phyloP scores from a whole-genome alignment of 2,888 invertebrate genomes.

The Microdon myrmicae region DNA sequence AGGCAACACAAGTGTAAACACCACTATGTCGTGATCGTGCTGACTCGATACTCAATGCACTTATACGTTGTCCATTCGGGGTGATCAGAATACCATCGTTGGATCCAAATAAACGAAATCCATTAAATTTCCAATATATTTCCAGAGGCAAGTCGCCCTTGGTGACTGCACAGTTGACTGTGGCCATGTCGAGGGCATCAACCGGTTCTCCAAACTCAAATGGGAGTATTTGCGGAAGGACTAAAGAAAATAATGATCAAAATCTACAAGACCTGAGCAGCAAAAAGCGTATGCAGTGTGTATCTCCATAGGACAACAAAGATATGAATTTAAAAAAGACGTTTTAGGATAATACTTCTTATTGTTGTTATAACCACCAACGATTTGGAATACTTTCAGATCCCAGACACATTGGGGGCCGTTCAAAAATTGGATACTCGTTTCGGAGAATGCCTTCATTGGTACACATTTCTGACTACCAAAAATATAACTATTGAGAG shows the following conservation, averaged over 20 bases:
- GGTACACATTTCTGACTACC: constrained; percentile 69
- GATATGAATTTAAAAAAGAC: too few relatives aligned
- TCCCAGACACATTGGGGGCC: too few relatives aligned
- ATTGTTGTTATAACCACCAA: constrained; percentile 69
- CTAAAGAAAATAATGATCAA: constrained; percentile 58
- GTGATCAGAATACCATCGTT: constrained; percentile 58
- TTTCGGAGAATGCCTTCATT: constrained; percentile 71
- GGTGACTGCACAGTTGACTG: constrained; percentile 70
- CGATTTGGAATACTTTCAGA: too few relatives aligned
- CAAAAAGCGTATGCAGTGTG: not conserved
- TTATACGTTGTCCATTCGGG: constrained; percentile 63
- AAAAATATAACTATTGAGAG: constrained; percentile 80
- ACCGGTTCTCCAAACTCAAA: constrained; percentile 70
- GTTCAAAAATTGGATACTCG: constrained; percentile 73
- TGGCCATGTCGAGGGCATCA: constrained; percentile 70
- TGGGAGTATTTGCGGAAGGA: constrained; percentile 70
- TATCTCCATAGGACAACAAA: too few relatives aligned
- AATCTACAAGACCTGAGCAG: not conserved
- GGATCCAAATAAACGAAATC: constrained; percentile 59
- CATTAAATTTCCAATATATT: constrained; percentile 72
- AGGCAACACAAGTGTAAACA: constrained; percentile 72
- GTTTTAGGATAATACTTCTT: not conserved
- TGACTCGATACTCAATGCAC: constrained; percentile 70
- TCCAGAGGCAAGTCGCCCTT: constrained; percentile 73
- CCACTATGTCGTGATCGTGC: constrained; percentile 71